Evolutionary conservation across 2,113 vertebrate species (phyloP).

Genomic region (Erythrocercus mccallii): DNA sequence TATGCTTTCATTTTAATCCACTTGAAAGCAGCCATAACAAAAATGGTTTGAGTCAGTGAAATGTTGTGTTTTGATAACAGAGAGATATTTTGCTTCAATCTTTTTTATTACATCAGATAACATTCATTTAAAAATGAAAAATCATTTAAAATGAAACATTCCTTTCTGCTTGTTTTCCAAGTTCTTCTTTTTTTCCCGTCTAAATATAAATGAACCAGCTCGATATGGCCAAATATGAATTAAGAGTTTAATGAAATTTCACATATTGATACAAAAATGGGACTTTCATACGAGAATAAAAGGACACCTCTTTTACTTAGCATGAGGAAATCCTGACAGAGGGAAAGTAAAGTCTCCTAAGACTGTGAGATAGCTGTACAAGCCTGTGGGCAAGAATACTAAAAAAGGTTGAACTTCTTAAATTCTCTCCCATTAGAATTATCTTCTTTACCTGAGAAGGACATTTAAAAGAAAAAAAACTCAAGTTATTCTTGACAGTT

Average conservation of each 20-base stretch:
- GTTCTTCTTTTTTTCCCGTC: neutral
- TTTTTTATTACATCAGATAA: slow-evolving; percentile 48
- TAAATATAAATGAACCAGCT: neutral
- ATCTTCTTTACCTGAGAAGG: neutral
- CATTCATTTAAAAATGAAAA: slow-evolving; percentile 33
- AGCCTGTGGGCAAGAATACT: neutral
- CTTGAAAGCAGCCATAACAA: slow-evolving; percentile 53
- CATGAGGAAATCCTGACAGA: neutral
- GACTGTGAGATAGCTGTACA: neutral
- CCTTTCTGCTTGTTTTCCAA: neutral
- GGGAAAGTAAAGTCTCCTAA: neutral
- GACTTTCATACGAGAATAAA: neutral
- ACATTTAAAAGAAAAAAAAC: neutral
- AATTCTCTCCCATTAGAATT: neutral
- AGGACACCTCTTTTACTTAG: neutral
- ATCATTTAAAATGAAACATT: slow-evolving; percentile 43
- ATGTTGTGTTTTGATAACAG: slow-evolving; percentile 43
- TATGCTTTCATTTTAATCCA: slow-evolving; percentile 13
- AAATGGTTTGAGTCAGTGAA: slow-evolving; percentile 17
- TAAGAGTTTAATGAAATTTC: neutral
- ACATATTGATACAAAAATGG: neutral
- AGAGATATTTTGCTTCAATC: slow-evolving; percentile 25
- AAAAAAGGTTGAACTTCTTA: neutral
- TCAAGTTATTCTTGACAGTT: neutral
- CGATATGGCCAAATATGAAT: neutral